Evolutionary conservation across 2,888 invertebrate genomes (phyloP), one percentile per base, ranked within the genome.

Genomic region (Zygaena filipendulae): DNA sequence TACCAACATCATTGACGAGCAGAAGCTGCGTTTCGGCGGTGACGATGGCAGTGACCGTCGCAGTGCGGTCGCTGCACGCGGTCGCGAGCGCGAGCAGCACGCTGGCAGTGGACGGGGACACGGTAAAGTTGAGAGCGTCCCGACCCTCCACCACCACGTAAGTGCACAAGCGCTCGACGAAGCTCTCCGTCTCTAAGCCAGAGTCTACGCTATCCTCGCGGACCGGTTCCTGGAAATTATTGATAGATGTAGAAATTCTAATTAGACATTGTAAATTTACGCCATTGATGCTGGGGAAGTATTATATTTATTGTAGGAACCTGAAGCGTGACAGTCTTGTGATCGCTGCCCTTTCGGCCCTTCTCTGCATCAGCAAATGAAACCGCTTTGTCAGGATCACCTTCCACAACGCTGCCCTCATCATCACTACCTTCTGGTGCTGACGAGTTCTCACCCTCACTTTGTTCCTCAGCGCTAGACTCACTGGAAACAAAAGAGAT

Each of bases 121-220:
- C 49, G 0, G 88, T 88, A 2, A 90, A 45, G 42, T 88, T 84
- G 3, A 92, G 67, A 23, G 80, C 69, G 36, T 89, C 87, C 26
- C 84, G 81, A 0, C 88, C 85, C 38, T 88, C 87, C 3, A 91
- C 49, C 27, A 89, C 70, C 4, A 91, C 48, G 56, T 90, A 90
- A 0, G 85, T 85, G 24, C 90, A 87, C 23, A 66, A 43, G 6
- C 66, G 64, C 25, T 79, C 79, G 0, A 50, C 34, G 21, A 49
- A 44, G 30, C 49, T 54, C 11, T 79, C 81, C 0, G 68, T 49
- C 21, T 81, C 82, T 7, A 81, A 45, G 0, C 80, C 81, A 0
- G 82, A 82, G 42, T 83, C 83, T 2, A 80, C 61, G 28, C 80
- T 82, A 38, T 82, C 79, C 30, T 71, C 69, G 3, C 62, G 66